Base-by-base conservation (phyloP, 1,140 invertebrate genomes). In the Leptinotarsa undecemlineata region DNA sequence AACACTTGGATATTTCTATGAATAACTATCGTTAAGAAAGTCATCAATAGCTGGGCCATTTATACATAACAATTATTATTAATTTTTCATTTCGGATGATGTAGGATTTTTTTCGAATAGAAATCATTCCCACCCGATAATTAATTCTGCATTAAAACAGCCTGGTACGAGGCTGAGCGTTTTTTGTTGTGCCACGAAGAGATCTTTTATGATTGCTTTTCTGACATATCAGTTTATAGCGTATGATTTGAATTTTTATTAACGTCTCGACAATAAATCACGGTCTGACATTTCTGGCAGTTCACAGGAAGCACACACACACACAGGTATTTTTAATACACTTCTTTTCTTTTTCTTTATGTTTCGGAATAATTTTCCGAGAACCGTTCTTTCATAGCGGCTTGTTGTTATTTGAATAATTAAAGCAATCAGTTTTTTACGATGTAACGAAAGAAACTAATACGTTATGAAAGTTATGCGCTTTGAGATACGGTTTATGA, bases 241-340 rank as follows among this genome's bases (percentile, higher is more conserved):
- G 69, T 80, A 82, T 80, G 80, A 82, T 81, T 82, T 82, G 78
- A 82, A 82, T 82, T 82, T 82, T 81, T 81, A 80, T 78, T 79
- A 76, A 79, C 77, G 74, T 72, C 57, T n/a, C 51, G 75, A 77
- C 75, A 70, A 77, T 82, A 82, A 82, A 82, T 82, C 81, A 82
- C 48, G 21, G 51, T 68, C 63, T 42, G 78, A 79, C 76, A 70
- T 51, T 69, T 69, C 48, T 69, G 42, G n/a, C 64, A 19, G 48
- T 48, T 51, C 19, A 33, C 15, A 66, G 26, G 20, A 33, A 66
- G 26, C 63, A 23, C 13, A 23, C 23, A 26, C 21, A 26, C 63
- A 15, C 60, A 62, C 14, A 62, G 21, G 33, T 42, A 19, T 57
- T 57, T 57, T 57, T 57, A 57, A 57, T 57, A 57, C n/a, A 57